Base-by-base conservation (phyloP, 2,888 invertebrate genomes). In the Pollenia labialis region DNA sequence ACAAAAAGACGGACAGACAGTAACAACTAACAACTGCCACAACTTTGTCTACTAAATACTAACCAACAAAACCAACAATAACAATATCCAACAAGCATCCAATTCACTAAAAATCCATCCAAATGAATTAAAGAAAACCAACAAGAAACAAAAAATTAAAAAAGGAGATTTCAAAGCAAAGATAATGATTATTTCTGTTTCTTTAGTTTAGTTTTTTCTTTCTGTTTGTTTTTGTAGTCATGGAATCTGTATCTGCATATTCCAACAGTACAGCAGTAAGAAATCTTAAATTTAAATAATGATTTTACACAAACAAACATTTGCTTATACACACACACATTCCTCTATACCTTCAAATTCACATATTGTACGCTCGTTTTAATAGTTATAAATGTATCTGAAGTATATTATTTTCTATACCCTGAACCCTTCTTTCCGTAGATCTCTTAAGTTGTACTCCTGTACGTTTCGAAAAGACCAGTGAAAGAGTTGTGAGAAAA, bases 121-220 rank as follows among this genome's bases (percentile, higher is more conserved):
- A 66, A 66, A 54, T 69, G 64, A 79, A 50, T 62, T 81, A 75
- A 81, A 81, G 56, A 64, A 66, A 58, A 48, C 66, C 23, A 50
- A 81, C 18, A 18, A 9, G 66, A 56, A 40, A 40, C 48, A 66
- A 44, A 56, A 46, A 54, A 81, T 50, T 69, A 40, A 52, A 14
- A 76, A 50, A 71, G 68, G 52, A 86, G 86, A 86, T 86, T 86
- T 86, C 86, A 83, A 71, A 58, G 86, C 86, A 76, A 86, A 83
- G 86, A 86, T 86, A 86, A 86, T 77, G 75, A 80, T 80, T 80
- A 56, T 86, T 86, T 80, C 16, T 79, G 71, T 84, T 84, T 64
- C 60, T 81, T 81, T 50, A 50, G 81, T 54, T 85, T 62, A 23
- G 56, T 48, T 77, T 46, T 23, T 44, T 56, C 32, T 32, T 32